phyloP scores from a whole-genome alignment of 1,140 invertebrate species.

The Pseudachorutes palmiensis region DNA sequence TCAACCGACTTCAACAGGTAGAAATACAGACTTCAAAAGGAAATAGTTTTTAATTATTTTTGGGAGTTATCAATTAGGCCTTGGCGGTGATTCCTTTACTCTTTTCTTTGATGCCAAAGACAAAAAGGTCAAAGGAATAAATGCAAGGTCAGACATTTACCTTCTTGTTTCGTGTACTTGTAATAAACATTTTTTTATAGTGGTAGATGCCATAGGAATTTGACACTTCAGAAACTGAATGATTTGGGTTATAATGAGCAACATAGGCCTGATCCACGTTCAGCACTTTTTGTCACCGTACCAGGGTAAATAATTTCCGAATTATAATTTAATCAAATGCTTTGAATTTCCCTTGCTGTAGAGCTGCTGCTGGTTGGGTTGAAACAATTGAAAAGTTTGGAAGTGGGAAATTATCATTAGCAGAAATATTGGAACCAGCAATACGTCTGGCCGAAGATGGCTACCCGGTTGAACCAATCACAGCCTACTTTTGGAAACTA shows the following conservation, averaged over 20 bases:
- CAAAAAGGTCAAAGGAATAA: slow-evolving; percentile 27
- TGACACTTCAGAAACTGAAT: slow-evolving; percentile 18
- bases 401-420: slow-evolving; percentile 34
- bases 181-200: slow-evolving; percentile 22
- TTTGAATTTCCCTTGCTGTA: slow-evolving; percentile 4
- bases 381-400: slow-evolving; percentile 33
- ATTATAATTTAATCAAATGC: neutral
- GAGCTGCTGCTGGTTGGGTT: slow-evolving; percentile 31
- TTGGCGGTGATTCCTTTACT: slow-evolving; percentile 46
- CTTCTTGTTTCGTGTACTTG: neutral
- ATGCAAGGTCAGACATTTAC: slow-evolving; percentile 24
- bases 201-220: slow-evolving; percentile 24
- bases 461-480: slow-evolving; percentile 40
- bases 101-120: slow-evolving; percentile 43
- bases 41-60: neutral
- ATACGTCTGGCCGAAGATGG: slow-evolving; percentile 43
- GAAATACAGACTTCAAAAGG: neutral
- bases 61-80: slow-evolving; percentile 32
- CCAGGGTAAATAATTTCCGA: too few relatives aligned
- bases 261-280: slow-evolving; percentile 23
- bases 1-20: slow-evolving; percentile 43
- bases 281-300: slow-evolving; percentile 31
- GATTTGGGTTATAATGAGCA: slow-evolving; percentile 28
- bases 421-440: slow-evolving; percentile 40
- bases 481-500: slow-evolving; percentile 39